Base-by-base conservation (phyloP, 2,888 invertebrate genomes). In the Drosophila macrospina region DNA sequence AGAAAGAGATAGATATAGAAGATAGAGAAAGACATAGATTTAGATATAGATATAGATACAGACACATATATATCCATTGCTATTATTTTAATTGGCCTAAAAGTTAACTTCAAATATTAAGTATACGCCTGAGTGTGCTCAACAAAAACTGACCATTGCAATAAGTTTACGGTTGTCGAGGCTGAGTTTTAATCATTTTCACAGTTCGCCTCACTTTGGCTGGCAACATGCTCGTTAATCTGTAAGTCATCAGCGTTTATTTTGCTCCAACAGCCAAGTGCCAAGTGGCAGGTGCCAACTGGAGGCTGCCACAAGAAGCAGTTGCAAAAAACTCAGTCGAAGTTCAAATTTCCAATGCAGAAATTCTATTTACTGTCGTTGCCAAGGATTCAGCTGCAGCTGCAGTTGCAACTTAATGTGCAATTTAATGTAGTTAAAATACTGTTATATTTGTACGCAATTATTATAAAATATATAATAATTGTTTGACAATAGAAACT, bases 231-330 rank as follows among this genome's bases (percentile, higher is more conserved):
- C 60, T 63, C 65, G 67, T 62, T 76, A 78, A 78, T 84, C 79
- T 78, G 57, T 63, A 37, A 76, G 76, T 55, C 71, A 70, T 84
- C 66, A 84, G 86, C 48, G 66, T 67, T 84, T 69, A 84, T 86
- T 86, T 86, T 83, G 57, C 61, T 48, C 50, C 60, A 47, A 52
- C 55, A 70, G 39, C 70, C 57, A 67, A 61, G 47, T 44, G 62
- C 60, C 74, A 72, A 57, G 44, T 32, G 30, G 7, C 45, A 47
- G 51, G 41, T 55, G 57, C 57, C 57, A 56, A 50, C 16, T 47
- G 55, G 13, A 52, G 42, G 8, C 41, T 45, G 54, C 39, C 69
- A 64, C 37, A 16, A 52, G 15, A 20, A 34, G 57, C 26, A 34
- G 11, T 41, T 7, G 13, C 41, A 30, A 11, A 32, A 32, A 4